Percentiles rank a stretch among this genome's conserved stretches.
These are phyloP conservation scores for Ambastaia sidthimunki DNA, from an alignment of 2,797 vertebrate species.

Conservation along the genomic window DNA sequence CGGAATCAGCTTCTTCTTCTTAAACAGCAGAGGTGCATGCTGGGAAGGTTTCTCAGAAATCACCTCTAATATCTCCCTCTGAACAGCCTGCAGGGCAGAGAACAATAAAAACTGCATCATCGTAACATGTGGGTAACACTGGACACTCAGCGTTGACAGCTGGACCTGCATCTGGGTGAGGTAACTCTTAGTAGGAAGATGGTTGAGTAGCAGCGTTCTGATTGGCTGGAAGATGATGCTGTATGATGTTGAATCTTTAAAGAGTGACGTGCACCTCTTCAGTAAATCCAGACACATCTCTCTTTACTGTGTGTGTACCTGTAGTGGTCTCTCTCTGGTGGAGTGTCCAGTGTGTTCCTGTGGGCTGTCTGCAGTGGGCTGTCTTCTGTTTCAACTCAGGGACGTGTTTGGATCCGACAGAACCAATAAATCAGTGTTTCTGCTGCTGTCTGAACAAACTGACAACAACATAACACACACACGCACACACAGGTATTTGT, in stretches of 20 bases:
- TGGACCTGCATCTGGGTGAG: conserved; percentile 83
- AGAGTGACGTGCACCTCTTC: conserved; percentile 73
- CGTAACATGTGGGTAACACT: not conserved
- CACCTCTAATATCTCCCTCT: conserved; percentile 72
- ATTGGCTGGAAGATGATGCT: too few species aligned
- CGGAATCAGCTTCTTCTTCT: conserved; percentile 90
- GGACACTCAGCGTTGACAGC: not conserved
- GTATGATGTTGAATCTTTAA: conserved; percentile 72
- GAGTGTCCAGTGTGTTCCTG: too few species aligned
- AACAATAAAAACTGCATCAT: not conserved
- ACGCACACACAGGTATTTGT: too few species aligned
- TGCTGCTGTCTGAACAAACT: too few species aligned
- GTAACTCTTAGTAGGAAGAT: conserved; percentile 69
- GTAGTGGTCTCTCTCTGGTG: too few species aligned
- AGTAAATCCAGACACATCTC: too few species aligned
- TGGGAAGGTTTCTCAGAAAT: conserved; percentile 65
- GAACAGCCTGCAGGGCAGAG: conserved; percentile 78
- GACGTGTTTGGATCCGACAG: too few species aligned
- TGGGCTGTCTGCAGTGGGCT: too few species aligned
- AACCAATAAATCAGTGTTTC: too few species aligned
- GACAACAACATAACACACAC: too few species aligned
- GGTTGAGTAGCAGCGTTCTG: conserved; percentile 69
- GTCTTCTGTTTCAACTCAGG: too few species aligned
- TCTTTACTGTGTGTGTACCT: too few species aligned
- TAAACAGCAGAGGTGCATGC: conserved; percentile 80